These are phyloP conservation scores for Caenorhabditis sulstoni DNA, from an alignment of 2,888 invertebrate species.

Conservation along the genomic window DNA sequence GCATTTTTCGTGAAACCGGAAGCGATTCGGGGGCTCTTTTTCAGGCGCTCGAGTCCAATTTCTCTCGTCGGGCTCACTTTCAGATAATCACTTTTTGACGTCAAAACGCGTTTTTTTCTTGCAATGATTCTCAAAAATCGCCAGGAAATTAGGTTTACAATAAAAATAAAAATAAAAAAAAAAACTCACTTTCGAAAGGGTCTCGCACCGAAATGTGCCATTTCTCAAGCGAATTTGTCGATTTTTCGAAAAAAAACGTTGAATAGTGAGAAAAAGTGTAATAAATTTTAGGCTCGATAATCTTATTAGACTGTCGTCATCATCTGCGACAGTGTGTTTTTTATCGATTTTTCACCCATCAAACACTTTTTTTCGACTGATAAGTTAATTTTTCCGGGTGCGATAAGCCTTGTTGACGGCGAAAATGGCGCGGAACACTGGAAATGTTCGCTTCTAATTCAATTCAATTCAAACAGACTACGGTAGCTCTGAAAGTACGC, in stretches of 20 bases:
- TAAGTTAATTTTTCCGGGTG: conserved; percentile 16
- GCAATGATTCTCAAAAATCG: not conserved
- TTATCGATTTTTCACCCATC: conserved; percentile 29
- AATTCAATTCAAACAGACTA: too few relatives aligned
- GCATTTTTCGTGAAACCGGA: not conserved
- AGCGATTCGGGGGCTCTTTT: too few relatives aligned
- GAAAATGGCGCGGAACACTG: not conserved
- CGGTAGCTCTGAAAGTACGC: too few relatives aligned
- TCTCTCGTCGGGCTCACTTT: not conserved
- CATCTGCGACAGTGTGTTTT: conserved; percentile 17
- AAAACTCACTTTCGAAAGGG: conserved; percentile 47
- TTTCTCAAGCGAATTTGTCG: conserved; percentile 2
- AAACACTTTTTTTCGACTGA: conserved; percentile 13
- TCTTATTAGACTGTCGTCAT: conserved; percentile 44
- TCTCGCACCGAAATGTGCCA: conserved; percentile 50
- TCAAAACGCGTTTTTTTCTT: conserved; percentile 13
- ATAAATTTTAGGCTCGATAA: conserved; percentile 15
- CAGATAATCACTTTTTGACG: conserved; percentile 32
- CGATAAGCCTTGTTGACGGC: not conserved
- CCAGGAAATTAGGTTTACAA: conserved; percentile 1
- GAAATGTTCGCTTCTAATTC: too few relatives aligned
- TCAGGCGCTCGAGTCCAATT: not conserved
- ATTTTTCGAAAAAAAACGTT: not conserved
- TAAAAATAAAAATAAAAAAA: not conserved
- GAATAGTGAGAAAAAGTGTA: conserved; percentile 1